Evolutionary conservation across 1,140 invertebrate species (phyloP).

Genomic region (Stenopsyche tienmushanensis): DNA sequence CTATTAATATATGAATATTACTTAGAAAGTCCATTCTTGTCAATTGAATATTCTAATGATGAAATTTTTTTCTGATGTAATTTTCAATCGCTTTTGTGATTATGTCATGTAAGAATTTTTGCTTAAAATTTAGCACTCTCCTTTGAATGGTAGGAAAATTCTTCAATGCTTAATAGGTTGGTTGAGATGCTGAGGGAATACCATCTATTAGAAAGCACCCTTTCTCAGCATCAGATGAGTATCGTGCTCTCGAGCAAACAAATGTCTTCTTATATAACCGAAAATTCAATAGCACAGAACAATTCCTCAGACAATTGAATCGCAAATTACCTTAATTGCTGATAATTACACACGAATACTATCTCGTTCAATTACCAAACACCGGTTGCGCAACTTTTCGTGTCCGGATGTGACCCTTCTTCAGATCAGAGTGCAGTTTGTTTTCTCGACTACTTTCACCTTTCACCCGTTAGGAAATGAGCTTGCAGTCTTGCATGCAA

Average conservation of each 20-base stretch:
- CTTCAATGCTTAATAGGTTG: too few relatives aligned
- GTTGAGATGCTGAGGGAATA: too few relatives aligned
- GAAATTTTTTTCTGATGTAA: too few relatives aligned
- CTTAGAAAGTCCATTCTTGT: too few relatives aligned
- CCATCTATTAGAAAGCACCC: too few relatives aligned
- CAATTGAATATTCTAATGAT: too few relatives aligned
- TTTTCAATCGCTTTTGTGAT: too few relatives aligned
- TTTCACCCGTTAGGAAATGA: background rate
- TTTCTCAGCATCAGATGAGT: background rate
- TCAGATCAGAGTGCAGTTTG: background rate
- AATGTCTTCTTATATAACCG: background rate
- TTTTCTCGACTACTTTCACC: conserved; percentile 4
- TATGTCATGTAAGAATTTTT: too few relatives aligned
- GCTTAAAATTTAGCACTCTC: too few relatives aligned
- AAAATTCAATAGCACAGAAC: background rate
- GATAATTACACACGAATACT: background rate
- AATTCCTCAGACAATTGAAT: background rate
- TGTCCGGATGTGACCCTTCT: background rate
- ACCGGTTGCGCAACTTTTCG: background rate
- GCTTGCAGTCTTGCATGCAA: background rate
- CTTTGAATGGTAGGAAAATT: too few relatives aligned
- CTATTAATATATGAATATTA: too few relatives aligned
- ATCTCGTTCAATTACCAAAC: background rate
- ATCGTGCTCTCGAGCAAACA: background rate
- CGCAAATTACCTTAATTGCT: background rate